Percentiles rank a stretch among this genome's conserved stretches.
Conservation (phyloP, 2,797 vertebrate species). For the Bovichtus diacanthus region DNA sequence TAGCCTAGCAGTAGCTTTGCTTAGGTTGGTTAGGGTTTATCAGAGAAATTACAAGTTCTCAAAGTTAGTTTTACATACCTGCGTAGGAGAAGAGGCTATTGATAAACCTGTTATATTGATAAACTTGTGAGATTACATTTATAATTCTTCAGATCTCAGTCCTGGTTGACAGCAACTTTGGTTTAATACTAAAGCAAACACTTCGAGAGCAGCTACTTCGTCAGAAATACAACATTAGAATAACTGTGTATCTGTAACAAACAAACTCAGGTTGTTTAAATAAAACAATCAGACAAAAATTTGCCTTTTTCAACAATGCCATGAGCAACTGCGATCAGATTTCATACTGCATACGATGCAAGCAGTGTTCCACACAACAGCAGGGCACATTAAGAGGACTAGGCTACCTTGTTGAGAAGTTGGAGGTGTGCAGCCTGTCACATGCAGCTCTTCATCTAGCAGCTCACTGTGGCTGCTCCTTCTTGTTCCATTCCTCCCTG, state of each 20-base stretch:
- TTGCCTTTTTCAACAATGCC: background rate
- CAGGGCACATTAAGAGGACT: background rate
- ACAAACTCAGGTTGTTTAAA: slow-evolving; percentile 7
- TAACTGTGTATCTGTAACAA: background rate
- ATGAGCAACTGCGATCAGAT: background rate
- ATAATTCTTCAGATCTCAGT: too few species aligned
- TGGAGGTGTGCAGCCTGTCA: background rate
- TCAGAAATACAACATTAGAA: background rate
- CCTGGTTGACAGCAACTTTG: too few species aligned
- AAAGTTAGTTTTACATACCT: background rate
- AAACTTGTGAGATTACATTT: too few species aligned
- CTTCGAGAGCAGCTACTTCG: background rate
- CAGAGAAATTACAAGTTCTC: background rate
- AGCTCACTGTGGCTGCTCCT: background rate
- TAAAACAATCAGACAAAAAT: background rate
- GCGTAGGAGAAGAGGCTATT: too few species aligned
- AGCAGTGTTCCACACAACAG: background rate
- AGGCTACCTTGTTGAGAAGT: background rate
- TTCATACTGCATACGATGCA: background rate
- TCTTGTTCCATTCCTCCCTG: background rate
- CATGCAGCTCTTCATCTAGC: background rate
- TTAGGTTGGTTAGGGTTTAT: background rate
- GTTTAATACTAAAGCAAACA: background rate
- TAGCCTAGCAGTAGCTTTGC: background rate
- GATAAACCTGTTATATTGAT: background rate